A percentile compares a stretch with the other conserved stretches of the same genome.
Evolutionary conservation across 2,797 vertebrate species (phyloP).

Genomic region (Helarctos malayanus): DNA sequence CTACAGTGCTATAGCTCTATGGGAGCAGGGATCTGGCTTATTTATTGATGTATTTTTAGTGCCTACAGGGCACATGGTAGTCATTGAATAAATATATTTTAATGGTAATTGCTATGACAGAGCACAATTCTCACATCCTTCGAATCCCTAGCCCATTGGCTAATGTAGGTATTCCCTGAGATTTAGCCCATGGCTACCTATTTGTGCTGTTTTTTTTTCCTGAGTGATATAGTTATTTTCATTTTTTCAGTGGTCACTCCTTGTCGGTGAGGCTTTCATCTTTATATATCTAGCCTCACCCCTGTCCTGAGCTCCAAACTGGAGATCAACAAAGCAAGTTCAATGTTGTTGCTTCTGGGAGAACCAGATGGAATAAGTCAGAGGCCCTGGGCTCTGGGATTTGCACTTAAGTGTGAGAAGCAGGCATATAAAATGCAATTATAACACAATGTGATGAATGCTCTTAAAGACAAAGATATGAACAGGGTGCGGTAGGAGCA

Average conservation of each 20-base stretch:
- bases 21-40: not conserved
- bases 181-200: not conserved
- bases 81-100: not conserved
- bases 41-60: slow-evolving; percentile 22
- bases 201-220: not conserved
- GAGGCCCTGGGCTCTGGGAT: not conserved
- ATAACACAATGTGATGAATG: not conserved
- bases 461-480: not conserved
- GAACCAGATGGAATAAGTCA: slow-evolving; percentile 34
- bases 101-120: slow-evolving; percentile 5
- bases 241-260: not conserved
- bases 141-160: not conserved
- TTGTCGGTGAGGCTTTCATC: not conserved
- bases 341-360: not conserved
- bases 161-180: not conserved
- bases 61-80: not conserved
- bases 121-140: not conserved
- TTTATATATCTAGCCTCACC: not conserved
- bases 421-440: slow-evolving; percentile 3
- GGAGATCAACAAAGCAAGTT: not conserved
- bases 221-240: not conserved
- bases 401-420: not conserved
- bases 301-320: not conserved
- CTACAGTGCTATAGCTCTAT: not conserved
- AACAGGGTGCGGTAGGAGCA: not conserved